Conservation (phyloP, 1,140 invertebrate genomes). For the Aphelenchoides fujianensis region DNA sequence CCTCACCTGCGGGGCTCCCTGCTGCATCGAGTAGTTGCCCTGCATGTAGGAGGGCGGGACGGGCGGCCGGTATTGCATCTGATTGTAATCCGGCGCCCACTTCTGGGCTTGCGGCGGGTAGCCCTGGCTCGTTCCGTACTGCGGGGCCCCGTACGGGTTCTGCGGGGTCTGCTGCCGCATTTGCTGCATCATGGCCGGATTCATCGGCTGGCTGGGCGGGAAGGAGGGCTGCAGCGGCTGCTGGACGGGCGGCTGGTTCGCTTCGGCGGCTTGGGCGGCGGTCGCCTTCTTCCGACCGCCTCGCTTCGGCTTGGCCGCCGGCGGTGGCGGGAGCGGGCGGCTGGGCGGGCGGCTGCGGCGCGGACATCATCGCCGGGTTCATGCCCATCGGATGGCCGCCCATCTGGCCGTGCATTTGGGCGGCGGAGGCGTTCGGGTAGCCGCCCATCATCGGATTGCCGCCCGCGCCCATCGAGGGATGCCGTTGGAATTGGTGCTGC, state of each 20-base stretch:
- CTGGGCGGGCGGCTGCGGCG: conserved; percentile 27
- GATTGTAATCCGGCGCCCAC: conserved; percentile 18
- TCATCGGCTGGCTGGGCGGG: conserved; percentile 19
- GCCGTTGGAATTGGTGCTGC: conserved; percentile 29
- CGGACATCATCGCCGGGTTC: conserved; percentile 31
- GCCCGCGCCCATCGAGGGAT: neutral
- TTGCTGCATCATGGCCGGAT: conserved; percentile 12
- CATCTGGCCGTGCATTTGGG: conserved; percentile 30
- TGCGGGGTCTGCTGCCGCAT: no score
- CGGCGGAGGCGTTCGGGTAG: neutral
- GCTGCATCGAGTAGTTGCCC: neutral
- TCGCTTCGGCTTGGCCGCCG: neutral
- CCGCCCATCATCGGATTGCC: conserved; percentile 21
- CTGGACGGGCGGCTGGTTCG: conserved; percentile 18
- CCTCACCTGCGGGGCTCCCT: neutral
- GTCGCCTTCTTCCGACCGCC: conserved; percentile 3
- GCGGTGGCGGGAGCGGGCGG: conserved; percentile 21
- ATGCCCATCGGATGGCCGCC: conserved; percentile 11
- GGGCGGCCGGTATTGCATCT: neutral
- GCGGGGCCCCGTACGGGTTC: neutral
- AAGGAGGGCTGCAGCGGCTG: conserved; percentile 26
- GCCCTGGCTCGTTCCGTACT: conserved; percentile 24
- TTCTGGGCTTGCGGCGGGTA: conserved; percentile 29
- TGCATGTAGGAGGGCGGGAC: neutral
- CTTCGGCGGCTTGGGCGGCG: conserved; percentile 18